phyloP scores from a whole-genome alignment of 2,888 invertebrate species.

The Archips xylosteana region DNA sequence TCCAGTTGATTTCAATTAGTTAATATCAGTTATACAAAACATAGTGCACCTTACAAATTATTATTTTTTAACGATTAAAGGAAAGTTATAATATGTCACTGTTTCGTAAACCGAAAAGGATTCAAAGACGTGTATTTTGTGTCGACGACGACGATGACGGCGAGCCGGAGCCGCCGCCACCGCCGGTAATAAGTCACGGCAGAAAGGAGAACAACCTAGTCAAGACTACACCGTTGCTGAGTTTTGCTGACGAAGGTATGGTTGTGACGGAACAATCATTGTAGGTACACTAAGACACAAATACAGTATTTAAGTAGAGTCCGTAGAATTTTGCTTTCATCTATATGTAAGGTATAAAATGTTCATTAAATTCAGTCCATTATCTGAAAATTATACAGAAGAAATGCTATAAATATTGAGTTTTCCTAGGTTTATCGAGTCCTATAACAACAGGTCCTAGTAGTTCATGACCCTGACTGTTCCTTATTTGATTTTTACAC shows the following conservation, averaged over 20 bases:
- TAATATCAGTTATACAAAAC: neutral
- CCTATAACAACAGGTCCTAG: too few species aligned
- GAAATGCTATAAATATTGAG: too few species aligned
- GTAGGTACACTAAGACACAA: too few species aligned
- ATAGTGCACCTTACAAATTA: neutral
- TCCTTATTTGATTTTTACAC: too few species aligned
- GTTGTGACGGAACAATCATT: neutral
- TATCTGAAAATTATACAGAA: too few species aligned
- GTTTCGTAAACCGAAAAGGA: slow-evolving; percentile 95
- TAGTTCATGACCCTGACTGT: too few species aligned
- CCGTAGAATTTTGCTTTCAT: neutral
- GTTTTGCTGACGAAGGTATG: slow-evolving; percentile 91
- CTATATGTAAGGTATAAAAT: too few species aligned
- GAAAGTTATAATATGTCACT: slow-evolving; percentile 87
- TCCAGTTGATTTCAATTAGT: neutral
- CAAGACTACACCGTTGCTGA: slow-evolving; percentile 88
- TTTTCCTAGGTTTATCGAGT: too few species aligned
- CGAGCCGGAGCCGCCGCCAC: slow-evolving; percentile 78
- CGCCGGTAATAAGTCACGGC: slow-evolving; percentile 79
- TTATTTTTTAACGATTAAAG: neutral
- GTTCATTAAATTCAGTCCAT: too few species aligned
- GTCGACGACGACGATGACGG: slow-evolving; percentile 89
- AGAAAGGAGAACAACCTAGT: slow-evolving; percentile 80
- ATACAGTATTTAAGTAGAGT: neutral
- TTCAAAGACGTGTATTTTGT: slow-evolving; percentile 91